Evolutionary conservation across 2,888 invertebrate genomes (phyloP), one percentile per base, ranked within the genome.

Genomic region (Yponomeuta cagnagella): DNA sequence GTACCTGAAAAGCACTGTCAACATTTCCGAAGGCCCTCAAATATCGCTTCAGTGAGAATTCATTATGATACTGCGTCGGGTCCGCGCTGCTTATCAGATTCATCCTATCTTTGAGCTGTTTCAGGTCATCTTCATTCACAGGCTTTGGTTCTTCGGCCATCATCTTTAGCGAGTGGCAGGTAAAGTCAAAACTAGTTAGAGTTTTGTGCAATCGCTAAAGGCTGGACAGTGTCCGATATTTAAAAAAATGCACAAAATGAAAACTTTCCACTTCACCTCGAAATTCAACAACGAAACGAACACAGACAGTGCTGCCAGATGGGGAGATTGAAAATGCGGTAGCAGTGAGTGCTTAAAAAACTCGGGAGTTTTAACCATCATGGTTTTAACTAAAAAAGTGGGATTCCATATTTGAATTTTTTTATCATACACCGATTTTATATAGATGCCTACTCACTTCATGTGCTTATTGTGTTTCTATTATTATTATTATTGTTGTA

Each of bases 1-100:
- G 43, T 86, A 95, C 96, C 93, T 96, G 95, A 83, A 96, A 96
- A 73, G 96, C 94, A 77, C 92, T 93, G 82, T 96, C 96, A 67
- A 95, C 94, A 63, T 94, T 95, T 86, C 95, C 95, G 79, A 96
- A 96, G 23, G 96, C 96, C 77, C 94, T 90, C 72, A 96, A 85
- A 86, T 96, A 96, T 76, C 96, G 92, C 76, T 91, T 93, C 68
- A 96, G 81, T 1, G 96, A 96, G 82, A 93, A 95, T 71, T 96
- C 96, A 82, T 96, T 96, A 77, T 96, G 95, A 79, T 95, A 96
- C 80, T 96, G 96, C 31, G 90, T 89, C 43, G 95, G 95, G 86
- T 96, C 96, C 43, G 96, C 96, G 73, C 94, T 95, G 10, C 90
- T 93, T 76, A 96, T 96, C 74, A 96, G 80, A 85, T 94, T 94